Percentiles rank a stretch among this genome's conserved stretches.
These are phyloP conservation scores for Heterotis niloticus DNA, from an alignment of 2,113 vertebrate species.

Conservation along the genomic window DNA sequence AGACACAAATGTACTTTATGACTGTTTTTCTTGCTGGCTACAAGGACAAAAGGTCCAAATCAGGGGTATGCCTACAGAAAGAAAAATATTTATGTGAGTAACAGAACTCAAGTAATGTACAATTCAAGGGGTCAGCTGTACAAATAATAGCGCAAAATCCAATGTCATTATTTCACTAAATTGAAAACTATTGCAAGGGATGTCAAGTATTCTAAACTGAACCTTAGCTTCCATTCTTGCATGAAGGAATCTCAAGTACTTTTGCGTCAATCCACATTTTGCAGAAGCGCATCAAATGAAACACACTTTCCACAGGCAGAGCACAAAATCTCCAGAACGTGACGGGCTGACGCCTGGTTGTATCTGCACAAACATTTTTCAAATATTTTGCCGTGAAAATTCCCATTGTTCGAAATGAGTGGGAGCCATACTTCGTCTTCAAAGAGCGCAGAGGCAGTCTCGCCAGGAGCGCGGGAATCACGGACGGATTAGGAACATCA, in stretches of 20 bases:
- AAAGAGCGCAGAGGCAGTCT: conserved; percentile 24
- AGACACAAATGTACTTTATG: no score
- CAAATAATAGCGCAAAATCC: background rate
- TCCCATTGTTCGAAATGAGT: conserved; percentile 26
- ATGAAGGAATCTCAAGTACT: background rate
- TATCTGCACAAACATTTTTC: background rate
- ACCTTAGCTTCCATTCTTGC: background rate
- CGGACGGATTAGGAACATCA: conserved; percentile 3
- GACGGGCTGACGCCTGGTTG: conserved; percentile 22
- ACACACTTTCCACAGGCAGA: background rate
- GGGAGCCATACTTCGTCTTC: conserved; percentile 35
- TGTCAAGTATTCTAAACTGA: background rate
- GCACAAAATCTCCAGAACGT: background rate
- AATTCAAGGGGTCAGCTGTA: background rate
- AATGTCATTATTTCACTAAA: background rate
- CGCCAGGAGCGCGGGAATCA: conserved; percentile 25
- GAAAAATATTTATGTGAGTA: no score
- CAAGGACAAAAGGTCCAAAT: no score
- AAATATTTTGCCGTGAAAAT: background rate
- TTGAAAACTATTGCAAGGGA: background rate
- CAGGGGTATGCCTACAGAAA: no score
- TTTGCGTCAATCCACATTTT: background rate
- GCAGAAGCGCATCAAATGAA: background rate
- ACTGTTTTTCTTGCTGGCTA: no score
- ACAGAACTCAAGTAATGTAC: no score